These are phyloP conservation scores for Tachina grossa DNA, from an alignment of 2,888 invertebrate genomes.

Conservation along the genomic window DNA sequence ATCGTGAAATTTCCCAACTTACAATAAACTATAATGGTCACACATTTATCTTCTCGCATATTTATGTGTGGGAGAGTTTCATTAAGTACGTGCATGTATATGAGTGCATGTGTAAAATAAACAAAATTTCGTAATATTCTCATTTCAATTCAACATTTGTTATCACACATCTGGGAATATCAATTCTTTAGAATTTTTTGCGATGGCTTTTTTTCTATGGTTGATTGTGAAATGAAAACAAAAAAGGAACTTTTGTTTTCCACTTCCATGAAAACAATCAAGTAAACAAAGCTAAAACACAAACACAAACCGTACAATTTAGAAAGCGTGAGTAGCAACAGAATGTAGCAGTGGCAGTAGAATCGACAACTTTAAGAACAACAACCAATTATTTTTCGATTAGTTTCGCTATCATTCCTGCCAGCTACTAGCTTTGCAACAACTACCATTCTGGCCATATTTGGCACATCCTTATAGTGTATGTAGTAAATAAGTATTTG, in stretches of 20 bases:
- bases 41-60: slow-evolving; percentile 63
- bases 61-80: slow-evolving; percentile 18
- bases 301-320: slow-evolving; percentile 42
- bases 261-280: slow-evolving; percentile 51
- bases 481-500: slow-evolving; percentile 48
- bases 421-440: slow-evolving; percentile 64
- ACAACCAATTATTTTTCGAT: slow-evolving; percentile 82
- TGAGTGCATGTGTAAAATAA: slow-evolving; percentile 49
- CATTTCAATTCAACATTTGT: slow-evolving; percentile 73
- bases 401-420: slow-evolving; percentile 82
- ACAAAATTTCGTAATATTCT: slow-evolving; percentile 68
- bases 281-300: slow-evolving; percentile 42
- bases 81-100: not conserved
- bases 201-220: slow-evolving; percentile 70
- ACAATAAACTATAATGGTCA: slow-evolving; percentile 65
- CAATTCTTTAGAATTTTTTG: slow-evolving; percentile 74
- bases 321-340: slow-evolving; percentile 60
- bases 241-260: slow-evolving; percentile 57
- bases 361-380: slow-evolving; percentile 75
- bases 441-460: slow-evolving; percentile 74
- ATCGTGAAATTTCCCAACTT: slow-evolving; percentile 54
- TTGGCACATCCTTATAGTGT: slow-evolving; percentile 72
- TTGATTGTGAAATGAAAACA: slow-evolving; percentile 59
- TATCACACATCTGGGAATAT: slow-evolving; percentile 81
- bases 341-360: slow-evolving; percentile 63